These are phyloP conservation scores for Mola mola DNA, from an alignment of 2,113 vertebrate genomes.

Conservation along the genomic window DNA sequence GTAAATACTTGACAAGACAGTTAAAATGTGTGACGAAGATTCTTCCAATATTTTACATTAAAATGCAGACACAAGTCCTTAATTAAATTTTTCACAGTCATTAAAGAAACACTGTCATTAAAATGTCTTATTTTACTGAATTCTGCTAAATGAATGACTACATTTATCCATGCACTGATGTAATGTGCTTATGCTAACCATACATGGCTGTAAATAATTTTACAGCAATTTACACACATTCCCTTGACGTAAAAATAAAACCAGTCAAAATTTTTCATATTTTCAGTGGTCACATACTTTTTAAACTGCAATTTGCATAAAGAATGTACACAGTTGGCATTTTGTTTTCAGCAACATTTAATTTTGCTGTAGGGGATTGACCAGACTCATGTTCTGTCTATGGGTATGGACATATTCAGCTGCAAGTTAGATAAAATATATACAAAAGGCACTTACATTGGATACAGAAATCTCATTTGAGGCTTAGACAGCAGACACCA, in stretches of 20 bases:
- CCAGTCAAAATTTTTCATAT: neutral
- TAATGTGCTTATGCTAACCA: too few species aligned
- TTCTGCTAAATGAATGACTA: neutral
- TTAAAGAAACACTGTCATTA: too few species aligned
- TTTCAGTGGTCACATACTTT: neutral
- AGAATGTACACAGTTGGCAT: neutral
- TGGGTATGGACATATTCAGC: slow-evolving; percentile 20
- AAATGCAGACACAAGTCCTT: too few species aligned
- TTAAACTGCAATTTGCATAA: neutral
- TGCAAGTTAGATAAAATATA: slow-evolving; percentile 43
- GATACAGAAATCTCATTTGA: slow-evolving; percentile 41
- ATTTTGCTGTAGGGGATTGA: slow-evolving; percentile 14
- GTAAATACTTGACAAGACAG: too few species aligned
- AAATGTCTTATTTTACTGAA: too few species aligned
- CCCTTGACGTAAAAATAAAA: neutral
- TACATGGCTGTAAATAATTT: too few species aligned
- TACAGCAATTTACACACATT: neutral
- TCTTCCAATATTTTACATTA: too few species aligned
- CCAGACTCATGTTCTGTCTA: slow-evolving; percentile 16
- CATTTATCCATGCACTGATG: too few species aligned
- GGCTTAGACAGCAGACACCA: slow-evolving; percentile 25
- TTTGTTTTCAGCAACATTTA: slow-evolving; percentile 12
- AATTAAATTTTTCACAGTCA: too few species aligned
- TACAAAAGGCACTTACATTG: slow-evolving; percentile 17
- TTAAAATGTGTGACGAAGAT: too few species aligned